Evolutionary conservation across 2,888 invertebrate genomes (phyloP).

Genomic region (Meteorus cinctellus): DNA sequence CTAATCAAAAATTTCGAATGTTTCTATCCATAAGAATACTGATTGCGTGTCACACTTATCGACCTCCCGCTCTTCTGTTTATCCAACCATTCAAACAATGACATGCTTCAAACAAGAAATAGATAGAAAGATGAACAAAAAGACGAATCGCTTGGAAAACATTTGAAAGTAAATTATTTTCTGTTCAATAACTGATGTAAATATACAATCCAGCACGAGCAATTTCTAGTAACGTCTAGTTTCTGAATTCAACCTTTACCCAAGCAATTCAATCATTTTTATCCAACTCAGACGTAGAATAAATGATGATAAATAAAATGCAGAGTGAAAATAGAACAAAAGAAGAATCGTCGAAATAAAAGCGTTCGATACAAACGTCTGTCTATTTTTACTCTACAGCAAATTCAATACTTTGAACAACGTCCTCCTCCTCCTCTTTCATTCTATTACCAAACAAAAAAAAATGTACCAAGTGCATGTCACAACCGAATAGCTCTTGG

Average conservation of each 20-base stretch:
- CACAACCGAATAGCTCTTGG: background rate
- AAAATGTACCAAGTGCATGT: background rate
- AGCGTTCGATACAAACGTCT: background rate
- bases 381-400: background rate
- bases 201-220: too few species aligned
- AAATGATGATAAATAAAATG: background rate
- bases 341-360: background rate
- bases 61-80: too few species aligned
- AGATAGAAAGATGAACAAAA: too few species aligned
- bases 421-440: background rate
- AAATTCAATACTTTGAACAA: conserved; percentile 1
- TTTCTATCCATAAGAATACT: too few species aligned
- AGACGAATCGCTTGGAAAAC: too few species aligned
- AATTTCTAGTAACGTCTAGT: background rate
- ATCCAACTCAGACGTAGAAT: too few species aligned
- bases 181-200: too few species aligned
- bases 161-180: too few species aligned
- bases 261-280: background rate
- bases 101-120: too few species aligned
- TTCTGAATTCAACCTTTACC: conserved; percentile 13
- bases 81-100: too few species aligned
- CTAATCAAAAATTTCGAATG: too few species aligned
- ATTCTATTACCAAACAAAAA: background rate
- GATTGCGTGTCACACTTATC: too few species aligned
- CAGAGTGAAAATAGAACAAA: background rate